Percentiles rank a stretch among this genome's conserved stretches.
Conservation (phyloP, 2,113 vertebrate genomes). For the Columbina picui region DNA sequence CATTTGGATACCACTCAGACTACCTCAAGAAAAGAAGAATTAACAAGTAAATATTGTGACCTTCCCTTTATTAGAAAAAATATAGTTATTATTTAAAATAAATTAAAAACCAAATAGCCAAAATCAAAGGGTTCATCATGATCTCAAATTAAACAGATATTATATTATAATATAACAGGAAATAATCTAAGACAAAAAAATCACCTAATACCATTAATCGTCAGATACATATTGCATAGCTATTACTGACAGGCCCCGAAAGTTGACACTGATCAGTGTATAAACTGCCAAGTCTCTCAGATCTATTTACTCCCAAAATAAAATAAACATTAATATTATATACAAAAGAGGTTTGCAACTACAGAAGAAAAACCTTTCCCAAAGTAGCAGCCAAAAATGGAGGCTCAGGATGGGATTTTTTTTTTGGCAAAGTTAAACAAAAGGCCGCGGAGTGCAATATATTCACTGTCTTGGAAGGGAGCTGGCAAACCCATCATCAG, state of each 20-base stretch:
- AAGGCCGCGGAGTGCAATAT: not conserved
- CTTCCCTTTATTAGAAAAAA: not conserved
- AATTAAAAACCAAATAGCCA: not conserved
- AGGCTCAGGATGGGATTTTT: not conserved
- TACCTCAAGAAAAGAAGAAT: not conserved
- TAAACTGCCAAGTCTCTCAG: not conserved
- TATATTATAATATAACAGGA: not conserved
- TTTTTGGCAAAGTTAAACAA: not conserved
- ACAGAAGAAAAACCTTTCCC: not conserved
- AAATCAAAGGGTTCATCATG: not conserved
- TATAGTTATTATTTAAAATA: not conserved
- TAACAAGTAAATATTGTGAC: not conserved
- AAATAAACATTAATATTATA: not conserved
- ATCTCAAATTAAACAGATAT: not conserved
- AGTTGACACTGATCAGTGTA: not conserved
- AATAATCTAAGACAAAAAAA: not conserved
- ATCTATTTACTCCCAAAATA: not conserved
- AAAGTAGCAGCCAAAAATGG: not conserved
- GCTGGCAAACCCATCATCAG: slow-evolving; percentile 1
- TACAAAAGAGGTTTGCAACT: not conserved
- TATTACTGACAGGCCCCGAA: not conserved
- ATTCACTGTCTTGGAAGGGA: not conserved
- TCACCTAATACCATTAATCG: not conserved
- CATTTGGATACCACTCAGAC: not conserved
- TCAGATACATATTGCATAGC: not conserved